Base-by-base conservation (phyloP, 1,140 invertebrate species). In the Penaeus japonicus region DNA sequence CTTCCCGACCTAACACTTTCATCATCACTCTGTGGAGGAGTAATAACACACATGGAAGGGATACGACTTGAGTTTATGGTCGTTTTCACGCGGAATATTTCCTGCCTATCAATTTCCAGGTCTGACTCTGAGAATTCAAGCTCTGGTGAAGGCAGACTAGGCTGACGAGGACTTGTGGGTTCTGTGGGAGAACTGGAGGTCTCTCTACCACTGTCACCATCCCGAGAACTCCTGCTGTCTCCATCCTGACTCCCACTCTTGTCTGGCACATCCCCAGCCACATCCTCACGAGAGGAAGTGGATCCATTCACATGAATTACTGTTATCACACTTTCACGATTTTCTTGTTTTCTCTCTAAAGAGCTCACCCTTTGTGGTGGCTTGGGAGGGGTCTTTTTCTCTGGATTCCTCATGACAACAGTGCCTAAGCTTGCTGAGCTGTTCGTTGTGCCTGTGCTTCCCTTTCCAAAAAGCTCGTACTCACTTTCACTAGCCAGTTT, bases 21-120 rank as follows among this genome's bases (percentile, higher is more conserved):
- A 91, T 97, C 97, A 89, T 97, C 97, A 77, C 96, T 97, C 84
- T 96, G 96, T 1, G 96, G 95, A 17, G 97, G 96, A 12, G 97
- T 97, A 24, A 98, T 97, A 0, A 97, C 96, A 92, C 97, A 98
- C 96, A 98, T 97, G 0, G 96, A 97, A 4, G 97, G 97, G 91
- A 98, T 98, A 89, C 96, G 94, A 90, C 96, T 96, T 18, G 95
- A 96, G 90, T 96, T 97, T 53, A 97, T 97, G 10, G 96, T 95
- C 0, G 97, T 97, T 93, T 98, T 98, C 20, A 95, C 95, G 89
- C 96, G 94, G 80, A 97, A 96, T 91, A 96, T 94, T 93, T 97
- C 96, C 85, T 96, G 96, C 91, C 96, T 94, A 91, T 97, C 96
- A 70, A 96, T 96, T 93, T 97, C 96, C 88, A 97, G 93, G 92